Evolutionary conservation across 2,113 vertebrate species (phyloP).

Genomic region (Laticauda colubrina): DNA sequence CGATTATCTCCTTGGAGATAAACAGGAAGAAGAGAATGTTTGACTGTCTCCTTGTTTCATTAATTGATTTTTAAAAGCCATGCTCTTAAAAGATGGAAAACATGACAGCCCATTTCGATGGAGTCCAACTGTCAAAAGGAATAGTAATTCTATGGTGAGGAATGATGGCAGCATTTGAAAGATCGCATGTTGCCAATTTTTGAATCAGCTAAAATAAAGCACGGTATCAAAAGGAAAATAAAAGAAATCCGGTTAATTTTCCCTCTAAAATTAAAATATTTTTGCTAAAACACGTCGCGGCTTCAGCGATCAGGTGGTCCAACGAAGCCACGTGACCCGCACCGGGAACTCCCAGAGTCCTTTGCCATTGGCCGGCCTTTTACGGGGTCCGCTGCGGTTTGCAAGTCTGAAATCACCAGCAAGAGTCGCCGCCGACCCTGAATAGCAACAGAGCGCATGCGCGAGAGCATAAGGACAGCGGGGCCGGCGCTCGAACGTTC

Average conservation of each 20-base stretch:
- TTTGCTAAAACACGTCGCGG: background rate
- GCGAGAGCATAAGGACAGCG: background rate
- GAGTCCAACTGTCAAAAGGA: background rate
- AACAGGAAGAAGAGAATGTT: background rate
- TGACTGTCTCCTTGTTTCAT: background rate
- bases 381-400: background rate
- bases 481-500: background rate
- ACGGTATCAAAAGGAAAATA: background rate
- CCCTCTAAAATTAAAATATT: background rate
- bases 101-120: background rate
- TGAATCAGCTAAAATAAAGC: background rate
- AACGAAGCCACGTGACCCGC: background rate
- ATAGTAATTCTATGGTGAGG: no score
- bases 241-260: background rate
- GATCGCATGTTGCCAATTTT: background rate
- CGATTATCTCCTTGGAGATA: background rate
- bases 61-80: background rate
- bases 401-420: background rate
- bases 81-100: background rate
- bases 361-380: background rate
- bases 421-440: background rate
- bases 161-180: background rate
- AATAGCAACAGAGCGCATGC: background rate
- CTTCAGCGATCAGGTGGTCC: accelerated
- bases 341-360: background rate